phyloP scores from a whole-genome alignment of 1,140 invertebrate species.

The Drosophila bocqueti region DNA sequence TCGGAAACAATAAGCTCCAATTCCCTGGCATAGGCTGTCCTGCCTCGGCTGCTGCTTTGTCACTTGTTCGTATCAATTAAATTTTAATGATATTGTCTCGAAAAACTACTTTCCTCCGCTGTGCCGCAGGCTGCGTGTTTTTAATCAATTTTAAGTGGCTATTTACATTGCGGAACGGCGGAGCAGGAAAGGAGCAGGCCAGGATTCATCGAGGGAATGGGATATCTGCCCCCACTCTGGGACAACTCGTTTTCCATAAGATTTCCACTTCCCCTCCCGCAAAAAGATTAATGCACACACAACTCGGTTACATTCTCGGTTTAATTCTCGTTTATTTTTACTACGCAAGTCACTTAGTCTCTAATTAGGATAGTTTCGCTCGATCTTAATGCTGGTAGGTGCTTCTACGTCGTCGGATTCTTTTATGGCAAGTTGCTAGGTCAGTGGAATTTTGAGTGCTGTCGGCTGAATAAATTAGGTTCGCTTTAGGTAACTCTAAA shows the following conservation, averaged over 20 bases:
- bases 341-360: conserved; percentile 60
- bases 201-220: neutral
- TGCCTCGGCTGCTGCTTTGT: conserved; percentile 66
- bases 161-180: conserved; percentile 62
- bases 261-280: conserved; percentile 18
- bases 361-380: conserved; percentile 77
- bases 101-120: conserved; percentile 16
- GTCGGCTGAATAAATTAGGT: conserved; percentile 66
- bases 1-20: neutral
- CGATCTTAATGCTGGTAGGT: conserved; percentile 60
- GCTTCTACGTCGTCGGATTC: conserved; percentile 26
- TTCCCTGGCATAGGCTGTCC: conserved; percentile 11
- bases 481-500: conserved; percentile 16
- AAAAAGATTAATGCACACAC: conserved; percentile 54
- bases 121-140: conserved; percentile 65
- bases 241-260: conserved; percentile 24
- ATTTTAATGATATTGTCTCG: conserved; percentile 78
- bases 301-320: conserved; percentile 28
- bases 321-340: conserved; percentile 56
- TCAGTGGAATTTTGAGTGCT: conserved; percentile 59
- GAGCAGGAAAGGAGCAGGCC: neutral
- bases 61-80: conserved; percentile 82
- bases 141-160: conserved; percentile 82
- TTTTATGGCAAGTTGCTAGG: conserved; percentile 79
- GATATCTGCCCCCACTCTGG: conserved; percentile 6